phyloP scores from a whole-genome alignment of 2,797 vertebrate genomes.

The Monodelphis domestica region DNA sequence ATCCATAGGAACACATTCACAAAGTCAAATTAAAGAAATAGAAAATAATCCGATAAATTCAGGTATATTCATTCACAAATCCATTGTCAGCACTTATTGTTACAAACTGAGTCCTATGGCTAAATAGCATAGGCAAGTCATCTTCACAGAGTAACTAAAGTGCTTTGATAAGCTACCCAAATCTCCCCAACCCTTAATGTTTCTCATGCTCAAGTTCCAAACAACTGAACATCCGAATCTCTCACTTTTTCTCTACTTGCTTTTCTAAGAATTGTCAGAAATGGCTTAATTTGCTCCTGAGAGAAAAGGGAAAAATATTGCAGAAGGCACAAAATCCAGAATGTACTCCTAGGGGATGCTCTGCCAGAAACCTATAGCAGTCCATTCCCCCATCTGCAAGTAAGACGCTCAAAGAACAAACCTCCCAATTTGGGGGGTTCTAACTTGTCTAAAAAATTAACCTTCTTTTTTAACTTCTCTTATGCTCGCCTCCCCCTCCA shows the following conservation, averaged over 20 bases:
- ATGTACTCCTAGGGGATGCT: not conserved
- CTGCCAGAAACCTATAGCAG: not conserved
- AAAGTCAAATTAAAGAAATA: slow-evolving; percentile 15
- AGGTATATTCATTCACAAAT: not conserved
- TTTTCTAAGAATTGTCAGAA: not conserved
- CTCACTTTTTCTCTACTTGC: not conserved
- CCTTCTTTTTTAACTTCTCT: not conserved
- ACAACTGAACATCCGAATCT: not conserved
- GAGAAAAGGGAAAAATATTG: not conserved
- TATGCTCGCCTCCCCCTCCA: no score
- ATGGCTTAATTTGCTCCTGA: not conserved
- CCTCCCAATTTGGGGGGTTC: not conserved
- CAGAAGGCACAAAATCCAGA: not conserved
- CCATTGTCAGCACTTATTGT: slow-evolving; percentile 2
- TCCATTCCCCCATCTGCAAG: not conserved
- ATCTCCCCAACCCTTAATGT: not conserved
- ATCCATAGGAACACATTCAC: not conserved
- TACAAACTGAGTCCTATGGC: not conserved
- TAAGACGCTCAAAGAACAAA: not conserved
- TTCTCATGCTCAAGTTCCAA: not conserved
- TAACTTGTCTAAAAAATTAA: not conserved
- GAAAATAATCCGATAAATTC: not conserved
- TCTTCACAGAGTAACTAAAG: not conserved
- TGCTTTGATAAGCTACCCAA: not conserved
- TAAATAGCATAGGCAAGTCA: not conserved